Evolutionary conservation across 2,113 vertebrate species (phyloP), one percentile per base, ranked within the genome.

Genomic region (Microtus oregoni): DNA sequence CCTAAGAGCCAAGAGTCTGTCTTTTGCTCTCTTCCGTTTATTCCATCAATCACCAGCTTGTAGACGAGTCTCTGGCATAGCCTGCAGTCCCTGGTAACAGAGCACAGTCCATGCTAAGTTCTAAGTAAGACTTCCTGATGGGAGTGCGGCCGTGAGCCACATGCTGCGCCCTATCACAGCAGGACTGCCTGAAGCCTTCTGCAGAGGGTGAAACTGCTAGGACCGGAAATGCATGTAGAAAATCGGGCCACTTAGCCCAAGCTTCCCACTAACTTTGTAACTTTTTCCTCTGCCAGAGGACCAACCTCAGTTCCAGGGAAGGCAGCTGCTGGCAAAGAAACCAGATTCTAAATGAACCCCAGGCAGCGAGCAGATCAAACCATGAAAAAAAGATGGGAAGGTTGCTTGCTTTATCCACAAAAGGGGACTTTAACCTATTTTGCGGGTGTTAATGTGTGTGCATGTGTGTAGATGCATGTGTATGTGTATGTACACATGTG

Each of bases 391-490:
- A 24, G 65, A n/a, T 52, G 65, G 32, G 12, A 24, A 52, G 22
- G n/a, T 26, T 52, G 44, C 30, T 35, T 24, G 30, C 3, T 70
- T 32, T 52, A 50, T 9, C 12, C 30, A 35, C 19, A n/a, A 55
- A 55, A 5, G 12, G 63, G 5, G 30, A 24, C 44, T 70, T 70
- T 26, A n/a, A 47, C 44, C 28, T 72, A 26, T 55, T 73, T 55
- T 38, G 26, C 5, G 11, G 20, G 17, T 3, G 20, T 50, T 13
- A 12, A 11, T 47, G 32, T 24, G 3, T 13, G 5, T 5, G 2
- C 30, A 26, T 65, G 82, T 7, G 22, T 44, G 7, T 14, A 2
- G 6, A 28, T 2, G 17, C 14, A 12, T 44, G 2, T 5, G 8
- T 44, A 28, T 32, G 4, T 58, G 19, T 58, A 19, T 58, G 19